These are phyloP conservation scores for Apteryx owenii DNA, from an alignment of 2,113 vertebrate species.

Conservation along the genomic window DNA sequence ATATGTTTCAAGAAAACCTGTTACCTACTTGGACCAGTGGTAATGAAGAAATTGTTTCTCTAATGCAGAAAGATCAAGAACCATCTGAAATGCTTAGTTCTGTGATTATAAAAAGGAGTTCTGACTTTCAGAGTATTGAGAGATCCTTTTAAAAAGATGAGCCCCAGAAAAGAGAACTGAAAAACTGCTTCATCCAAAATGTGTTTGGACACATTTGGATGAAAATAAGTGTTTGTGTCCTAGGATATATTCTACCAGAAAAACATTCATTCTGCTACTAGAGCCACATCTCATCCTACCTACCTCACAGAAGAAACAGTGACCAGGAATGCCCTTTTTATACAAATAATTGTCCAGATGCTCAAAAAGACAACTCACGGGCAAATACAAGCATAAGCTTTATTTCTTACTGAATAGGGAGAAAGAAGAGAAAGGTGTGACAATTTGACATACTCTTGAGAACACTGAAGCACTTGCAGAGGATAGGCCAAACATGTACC, in stretches of 20 bases:
- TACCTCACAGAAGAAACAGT: not conserved
- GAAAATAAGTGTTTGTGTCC: not conserved
- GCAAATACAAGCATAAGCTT: not conserved
- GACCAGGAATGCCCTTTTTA: not conserved
- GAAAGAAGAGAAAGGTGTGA: not conserved
- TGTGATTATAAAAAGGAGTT: not conserved
- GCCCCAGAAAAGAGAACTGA: not conserved
- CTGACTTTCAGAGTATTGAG: not conserved
- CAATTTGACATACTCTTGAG: not conserved
- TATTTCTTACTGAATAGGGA: not conserved
- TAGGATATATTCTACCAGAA: not conserved
- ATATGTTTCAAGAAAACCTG: not conserved
- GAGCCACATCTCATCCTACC: not conserved
- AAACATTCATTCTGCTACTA: not conserved
- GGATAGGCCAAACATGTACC: not conserved
- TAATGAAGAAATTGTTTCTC: not conserved
- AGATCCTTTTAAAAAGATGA: not conserved
- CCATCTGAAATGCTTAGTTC: not conserved
- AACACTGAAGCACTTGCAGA: not conserved
- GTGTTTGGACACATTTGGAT: not conserved
- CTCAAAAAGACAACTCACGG: not conserved
- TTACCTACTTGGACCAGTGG: not conserved
- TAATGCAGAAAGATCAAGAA: not conserved
- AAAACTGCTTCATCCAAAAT: not conserved
- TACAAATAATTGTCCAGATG: not conserved